Conservation (phyloP, 2,888 invertebrate genomes). For the Acanthoscelides obtectus region DNA sequence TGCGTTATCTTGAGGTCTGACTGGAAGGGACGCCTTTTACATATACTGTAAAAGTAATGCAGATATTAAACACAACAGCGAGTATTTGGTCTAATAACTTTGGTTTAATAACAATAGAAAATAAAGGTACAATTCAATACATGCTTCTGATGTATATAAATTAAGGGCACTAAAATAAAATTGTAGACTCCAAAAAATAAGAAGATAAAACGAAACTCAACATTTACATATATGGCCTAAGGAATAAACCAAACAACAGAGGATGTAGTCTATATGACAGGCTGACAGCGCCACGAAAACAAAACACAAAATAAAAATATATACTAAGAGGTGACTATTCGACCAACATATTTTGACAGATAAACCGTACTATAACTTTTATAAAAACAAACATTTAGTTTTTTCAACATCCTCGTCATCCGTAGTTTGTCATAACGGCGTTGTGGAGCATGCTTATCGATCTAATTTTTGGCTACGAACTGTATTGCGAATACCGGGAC, state of each 20-base stretch:
- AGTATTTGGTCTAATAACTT: conserved; percentile 47
- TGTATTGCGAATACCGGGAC: neutral
- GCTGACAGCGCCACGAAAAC: conserved; percentile 41
- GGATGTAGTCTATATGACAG: conserved; percentile 40
- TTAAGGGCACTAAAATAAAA: conserved; percentile 39
- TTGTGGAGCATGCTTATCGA: neutral
- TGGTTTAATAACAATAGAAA: conserved; percentile 50
- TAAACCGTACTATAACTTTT: conserved; percentile 29
- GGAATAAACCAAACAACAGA: conserved; percentile 45
- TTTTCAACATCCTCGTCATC: conserved; percentile 45
- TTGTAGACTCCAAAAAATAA: conserved; percentile 42
- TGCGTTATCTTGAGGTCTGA: neutral
- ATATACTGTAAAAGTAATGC: conserved; percentile 27
- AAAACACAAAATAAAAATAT: conserved; percentile 32
- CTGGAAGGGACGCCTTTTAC: neutral
- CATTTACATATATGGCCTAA: conserved; percentile 42
- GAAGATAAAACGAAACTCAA: conserved; percentile 44
- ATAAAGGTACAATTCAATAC: conserved; percentile 49
- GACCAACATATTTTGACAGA: conserved; percentile 34
- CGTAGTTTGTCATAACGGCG: conserved; percentile 26
- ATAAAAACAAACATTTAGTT: conserved; percentile 37
- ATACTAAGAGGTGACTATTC: conserved; percentile 35
- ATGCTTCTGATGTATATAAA: conserved; percentile 42
- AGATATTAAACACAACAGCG: conserved; percentile 37
- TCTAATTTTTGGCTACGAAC: neutral